Conservation (phyloP, 2,113 vertebrate species). For the Cygnus buccinator region DNA sequence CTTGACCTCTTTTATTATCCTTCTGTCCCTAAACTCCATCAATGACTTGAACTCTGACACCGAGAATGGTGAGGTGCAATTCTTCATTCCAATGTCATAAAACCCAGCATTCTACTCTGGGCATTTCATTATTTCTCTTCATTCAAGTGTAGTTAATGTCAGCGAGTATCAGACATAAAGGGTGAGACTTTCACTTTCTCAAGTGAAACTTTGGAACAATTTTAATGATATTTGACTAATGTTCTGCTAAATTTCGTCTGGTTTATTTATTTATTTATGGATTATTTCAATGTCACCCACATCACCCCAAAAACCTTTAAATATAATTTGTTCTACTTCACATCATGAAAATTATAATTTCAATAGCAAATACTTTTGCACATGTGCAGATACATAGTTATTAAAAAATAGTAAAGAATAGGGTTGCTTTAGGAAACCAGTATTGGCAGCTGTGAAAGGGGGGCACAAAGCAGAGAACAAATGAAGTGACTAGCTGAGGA, state of each 20-base stretch:
- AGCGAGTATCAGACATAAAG: background rate
- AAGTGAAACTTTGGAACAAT: background rate
- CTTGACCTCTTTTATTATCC: slow-evolving; percentile 51
- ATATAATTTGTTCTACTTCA: background rate
- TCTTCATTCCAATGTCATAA: slow-evolving; percentile 49
- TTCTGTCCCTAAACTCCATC: slow-evolving; percentile 50
- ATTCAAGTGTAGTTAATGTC: background rate
- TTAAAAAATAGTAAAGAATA: background rate
- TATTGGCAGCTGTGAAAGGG: background rate
- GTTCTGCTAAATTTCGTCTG: background rate
- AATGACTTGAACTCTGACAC: slow-evolving; percentile 53
- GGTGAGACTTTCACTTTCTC: background rate
- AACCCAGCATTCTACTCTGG: background rate
- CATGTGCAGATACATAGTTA: background rate
- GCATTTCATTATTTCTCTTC: background rate
- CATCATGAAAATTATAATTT: background rate
- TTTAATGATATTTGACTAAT: background rate
- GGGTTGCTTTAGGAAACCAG: background rate
- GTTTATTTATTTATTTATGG: background rate
- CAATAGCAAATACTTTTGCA: background rate
- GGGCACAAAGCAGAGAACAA: background rate
- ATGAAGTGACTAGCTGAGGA: background rate
- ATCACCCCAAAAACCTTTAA: background rate
- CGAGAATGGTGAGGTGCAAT: background rate
- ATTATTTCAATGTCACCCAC: background rate